phyloP scores from a whole-genome alignment of 2,797 vertebrate genomes.

The Xenopus petersii region DNA sequence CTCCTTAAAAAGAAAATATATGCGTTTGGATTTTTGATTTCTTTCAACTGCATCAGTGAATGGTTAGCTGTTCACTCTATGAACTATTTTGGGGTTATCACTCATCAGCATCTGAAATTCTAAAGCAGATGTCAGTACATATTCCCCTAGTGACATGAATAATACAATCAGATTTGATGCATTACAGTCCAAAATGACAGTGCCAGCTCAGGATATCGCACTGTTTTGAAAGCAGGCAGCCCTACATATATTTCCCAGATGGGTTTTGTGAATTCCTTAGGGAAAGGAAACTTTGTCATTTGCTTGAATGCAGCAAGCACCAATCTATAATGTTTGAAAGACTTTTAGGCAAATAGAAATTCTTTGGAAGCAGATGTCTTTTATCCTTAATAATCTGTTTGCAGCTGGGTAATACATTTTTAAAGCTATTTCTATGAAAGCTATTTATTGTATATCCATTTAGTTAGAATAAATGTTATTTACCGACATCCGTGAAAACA shows the following conservation, averaged over 20 bases:
- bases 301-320: constrained; percentile 35
- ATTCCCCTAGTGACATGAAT: constrained; percentile 45
- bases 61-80: no score
- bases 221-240: constrained; percentile 37
- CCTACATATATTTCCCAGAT: constrained; percentile 42
- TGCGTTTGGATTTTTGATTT: no score
- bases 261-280: constrained; percentile 38
- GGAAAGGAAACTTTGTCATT: constrained; percentile 34
- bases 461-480: no score
- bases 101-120: constrained; percentile 21
- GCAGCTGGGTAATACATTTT: constrained; percentile 27
- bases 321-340: constrained; percentile 41
- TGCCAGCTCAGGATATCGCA: constrained; percentile 37
- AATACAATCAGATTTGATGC: constrained; percentile 47
- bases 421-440: constrained; percentile 14
- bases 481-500: no score
- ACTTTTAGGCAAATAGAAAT: constrained; percentile 40
- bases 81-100: no score
- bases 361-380: constrained; percentile 27
- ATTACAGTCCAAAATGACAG: constrained; percentile 48
- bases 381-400: constrained; percentile 33
- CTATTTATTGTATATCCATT: no score
- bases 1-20: no score
- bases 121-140: constrained; percentile 29
- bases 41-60: no score